Percentiles rank a stretch among this genome's conserved stretches.
These are phyloP conservation scores for Pterostichus madidus DNA, from an alignment of 2,888 invertebrate genomes.

Conservation along the genomic window DNA sequence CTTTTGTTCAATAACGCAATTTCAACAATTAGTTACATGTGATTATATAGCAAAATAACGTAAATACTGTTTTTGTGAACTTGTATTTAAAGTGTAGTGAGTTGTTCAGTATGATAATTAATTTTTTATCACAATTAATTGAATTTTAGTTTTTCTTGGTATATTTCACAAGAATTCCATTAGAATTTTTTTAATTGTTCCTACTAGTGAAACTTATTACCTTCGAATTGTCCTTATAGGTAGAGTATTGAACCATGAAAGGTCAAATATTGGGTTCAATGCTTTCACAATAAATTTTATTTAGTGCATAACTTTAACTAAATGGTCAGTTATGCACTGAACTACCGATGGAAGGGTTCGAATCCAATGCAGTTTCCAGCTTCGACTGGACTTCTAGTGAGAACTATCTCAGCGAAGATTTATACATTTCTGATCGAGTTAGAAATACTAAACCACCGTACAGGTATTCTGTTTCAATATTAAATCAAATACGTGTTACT, in stretches of 20 bases:
- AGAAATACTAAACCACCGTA: constrained; percentile 65
- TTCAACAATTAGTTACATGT: constrained; percentile 39
- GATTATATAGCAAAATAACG: constrained; percentile 9
- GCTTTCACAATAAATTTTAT: constrained; percentile 67
- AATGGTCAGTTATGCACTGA: constrained; percentile 66
- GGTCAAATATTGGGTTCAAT: constrained; percentile 67
- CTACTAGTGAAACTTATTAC: constrained; percentile 64
- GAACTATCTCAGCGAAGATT: constrained; percentile 58
- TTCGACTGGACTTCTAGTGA: constrained; percentile 57
- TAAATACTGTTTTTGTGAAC: constrained; percentile 24
- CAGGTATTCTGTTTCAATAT: constrained; percentile 54
- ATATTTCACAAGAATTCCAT: constrained; percentile 62
- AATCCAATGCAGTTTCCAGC: constrained; percentile 41
- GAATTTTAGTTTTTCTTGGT: constrained; percentile 54
- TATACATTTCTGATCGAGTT: constrained; percentile 61
- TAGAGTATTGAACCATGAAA: constrained; percentile 65
- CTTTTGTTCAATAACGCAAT: constrained; percentile 52
- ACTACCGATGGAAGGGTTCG: constrained; percentile 59
- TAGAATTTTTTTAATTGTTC: constrained; percentile 57
- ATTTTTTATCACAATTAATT: constrained; percentile 62
- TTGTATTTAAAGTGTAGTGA: constrained; percentile 12
- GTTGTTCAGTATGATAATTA: constrained; percentile 34
- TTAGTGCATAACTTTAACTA: constrained; percentile 63
- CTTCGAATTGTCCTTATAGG: constrained; percentile 66
- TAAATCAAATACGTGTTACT: too few species aligned